phyloP scores from a whole-genome alignment of 2,797 vertebrate species.

The Falco columbarius region DNA sequence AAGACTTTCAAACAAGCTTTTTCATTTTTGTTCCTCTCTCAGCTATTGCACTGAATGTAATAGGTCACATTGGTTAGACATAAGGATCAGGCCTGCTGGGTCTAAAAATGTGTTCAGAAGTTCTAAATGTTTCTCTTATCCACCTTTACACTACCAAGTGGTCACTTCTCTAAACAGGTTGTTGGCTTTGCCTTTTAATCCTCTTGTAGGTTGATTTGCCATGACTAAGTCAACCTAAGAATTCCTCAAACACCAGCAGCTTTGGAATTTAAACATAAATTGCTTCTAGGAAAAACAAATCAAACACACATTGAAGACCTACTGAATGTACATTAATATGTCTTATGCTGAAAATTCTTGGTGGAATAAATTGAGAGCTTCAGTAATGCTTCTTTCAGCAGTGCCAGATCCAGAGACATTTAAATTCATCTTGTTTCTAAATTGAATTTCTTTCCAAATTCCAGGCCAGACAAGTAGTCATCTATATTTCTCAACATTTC shows the following conservation, averaged over 20 bases:
- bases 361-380: constrained; percentile 57
- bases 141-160: background rate
- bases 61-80: background rate
- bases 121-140: background rate
- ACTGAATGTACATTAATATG: constrained; percentile 45
- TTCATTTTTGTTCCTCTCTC: background rate
- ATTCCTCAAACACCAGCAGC: constrained; percentile 47
- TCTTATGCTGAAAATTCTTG: constrained; percentile 57
- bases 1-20: background rate
- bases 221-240: constrained; percentile 53
- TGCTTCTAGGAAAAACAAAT: constrained; percentile 66
- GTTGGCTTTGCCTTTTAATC: constrained; percentile 41
- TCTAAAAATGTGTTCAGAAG: background rate
- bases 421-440: constrained; percentile 59
- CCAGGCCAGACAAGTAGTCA: constrained; percentile 10
- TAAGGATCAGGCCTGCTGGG: background rate
- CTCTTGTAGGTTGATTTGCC: background rate
- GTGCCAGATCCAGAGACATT: constrained; percentile 42
- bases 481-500: constrained; percentile 52
- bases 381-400: constrained; percentile 48
- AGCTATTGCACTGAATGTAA: background rate
- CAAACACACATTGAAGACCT: constrained; percentile 41
- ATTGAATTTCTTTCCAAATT: constrained; percentile 53
- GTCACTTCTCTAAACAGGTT: background rate
- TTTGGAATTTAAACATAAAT: constrained; percentile 64